These are phyloP conservation scores for Temnothorax nylanderi DNA, from an alignment of 1,140 invertebrate genomes.

Conservation along the genomic window DNA sequence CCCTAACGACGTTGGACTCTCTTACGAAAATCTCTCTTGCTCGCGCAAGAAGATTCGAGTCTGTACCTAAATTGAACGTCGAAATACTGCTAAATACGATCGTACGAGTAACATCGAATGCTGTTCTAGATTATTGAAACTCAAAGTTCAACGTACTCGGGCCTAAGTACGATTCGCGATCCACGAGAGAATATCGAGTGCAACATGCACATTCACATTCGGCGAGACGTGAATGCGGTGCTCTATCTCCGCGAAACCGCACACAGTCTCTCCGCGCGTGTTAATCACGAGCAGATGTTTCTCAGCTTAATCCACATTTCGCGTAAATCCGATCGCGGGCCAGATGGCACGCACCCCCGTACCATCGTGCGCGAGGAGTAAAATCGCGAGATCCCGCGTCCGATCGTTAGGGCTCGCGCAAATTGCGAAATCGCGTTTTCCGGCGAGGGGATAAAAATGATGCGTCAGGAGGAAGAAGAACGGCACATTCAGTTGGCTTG, in stretches of 20 bases:
- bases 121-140: not conserved
- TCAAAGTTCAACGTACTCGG: not conserved
- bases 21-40: not conserved
- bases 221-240: not conserved
- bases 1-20: too few relatives aligned
- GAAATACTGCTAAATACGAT: not conserved
- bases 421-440: not conserved
- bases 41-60: not conserved
- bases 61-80: not conserved
- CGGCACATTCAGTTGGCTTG: not conserved
- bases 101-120: not conserved
- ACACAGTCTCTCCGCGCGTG: not conserved
- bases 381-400: not conserved
- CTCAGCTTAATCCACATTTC: not conserved
- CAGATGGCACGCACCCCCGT: not conserved
- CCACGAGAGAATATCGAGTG: not conserved
- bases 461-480: not conserved
- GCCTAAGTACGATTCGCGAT: not conserved
- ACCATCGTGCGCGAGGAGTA: too few relatives aligned
- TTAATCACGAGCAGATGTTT: constrained; percentile 40
- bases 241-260: not conserved
- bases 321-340: not conserved
- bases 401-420: not conserved
- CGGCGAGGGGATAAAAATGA: not conserved
- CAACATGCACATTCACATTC: not conserved